Conservation (phyloP, 2,797 vertebrate genomes). For the Gobionotothen gibberifrons region DNA sequence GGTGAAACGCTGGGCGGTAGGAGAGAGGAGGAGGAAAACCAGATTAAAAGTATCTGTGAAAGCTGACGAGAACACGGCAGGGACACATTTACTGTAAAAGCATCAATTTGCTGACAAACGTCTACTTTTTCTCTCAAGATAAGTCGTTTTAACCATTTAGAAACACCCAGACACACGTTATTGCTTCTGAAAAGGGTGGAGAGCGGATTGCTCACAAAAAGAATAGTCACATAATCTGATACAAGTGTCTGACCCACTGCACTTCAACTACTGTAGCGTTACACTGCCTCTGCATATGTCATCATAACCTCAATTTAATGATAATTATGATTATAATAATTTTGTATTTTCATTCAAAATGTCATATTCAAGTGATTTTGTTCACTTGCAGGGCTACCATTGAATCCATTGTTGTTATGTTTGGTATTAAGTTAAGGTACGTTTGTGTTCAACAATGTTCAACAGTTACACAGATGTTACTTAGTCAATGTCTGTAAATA, state of each 20-base stretch:
- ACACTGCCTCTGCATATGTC: constrained; percentile 16
- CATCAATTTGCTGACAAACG: constrained; percentile 12
- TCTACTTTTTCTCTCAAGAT: constrained; percentile 11
- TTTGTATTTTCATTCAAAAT: too few species aligned
- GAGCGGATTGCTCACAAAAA: neutral
- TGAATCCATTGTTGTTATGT: too few species aligned
- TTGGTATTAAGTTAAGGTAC: too few species aligned
- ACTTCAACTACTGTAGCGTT: neutral
- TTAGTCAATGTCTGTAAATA: too few species aligned
- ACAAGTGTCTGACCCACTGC: constrained; percentile 9
- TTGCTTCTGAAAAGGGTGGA: neutral
- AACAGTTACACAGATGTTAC: too few species aligned
- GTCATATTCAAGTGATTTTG: too few species aligned
- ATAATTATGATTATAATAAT: neutral
- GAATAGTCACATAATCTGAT: constrained; percentile 17
- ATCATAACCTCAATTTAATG: constrained; percentile 19
- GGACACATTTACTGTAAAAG: neutral
- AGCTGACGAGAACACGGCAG: neutral
- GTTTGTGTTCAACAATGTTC: too few species aligned
- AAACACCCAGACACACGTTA: neutral
- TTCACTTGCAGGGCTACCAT: too few species aligned
- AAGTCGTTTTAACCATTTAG: neutral
- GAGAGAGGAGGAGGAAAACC: neutral
- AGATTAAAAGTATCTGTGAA: constrained; percentile 4
- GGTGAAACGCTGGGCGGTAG: neutral